These are phyloP conservation scores for Siphamia tubifer DNA, from an alignment of 2,113 vertebrate genomes.

Conservation along the genomic window DNA sequence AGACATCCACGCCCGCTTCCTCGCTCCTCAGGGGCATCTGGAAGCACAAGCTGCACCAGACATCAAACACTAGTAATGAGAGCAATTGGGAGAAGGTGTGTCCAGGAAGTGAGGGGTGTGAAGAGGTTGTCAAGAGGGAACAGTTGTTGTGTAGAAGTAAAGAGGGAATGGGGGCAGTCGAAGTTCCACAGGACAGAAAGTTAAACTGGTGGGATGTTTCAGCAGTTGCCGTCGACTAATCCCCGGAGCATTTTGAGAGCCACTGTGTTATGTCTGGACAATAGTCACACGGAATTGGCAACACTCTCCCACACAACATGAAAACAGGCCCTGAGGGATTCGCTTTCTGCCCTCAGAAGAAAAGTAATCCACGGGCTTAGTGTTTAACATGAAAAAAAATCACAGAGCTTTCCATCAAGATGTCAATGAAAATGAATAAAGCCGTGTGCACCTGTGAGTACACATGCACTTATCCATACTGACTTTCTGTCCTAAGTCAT, in stretches of 20 bases:
- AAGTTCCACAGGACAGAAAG: constrained; percentile 32
- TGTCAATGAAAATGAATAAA: background rate
- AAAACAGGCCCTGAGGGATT: background rate
- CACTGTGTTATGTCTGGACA: constrained; percentile 47
- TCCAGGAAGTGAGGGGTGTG: constrained; percentile 79
- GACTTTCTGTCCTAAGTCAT: constrained; percentile 1
- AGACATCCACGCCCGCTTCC: constrained; percentile 73
- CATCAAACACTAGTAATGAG: constrained; percentile 78
- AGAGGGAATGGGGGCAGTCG: constrained; percentile 30
- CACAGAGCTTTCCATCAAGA: constrained; percentile 4
- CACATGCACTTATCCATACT: constrained; percentile 21
- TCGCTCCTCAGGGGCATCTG: constrained; percentile 75
- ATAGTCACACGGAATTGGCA: constrained; percentile 33
- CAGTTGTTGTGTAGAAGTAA: constrained; percentile 59
- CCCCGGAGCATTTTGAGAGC: constrained; percentile 46
- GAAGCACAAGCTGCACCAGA: constrained; percentile 73
- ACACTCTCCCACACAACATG: constrained; percentile 26
- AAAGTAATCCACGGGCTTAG: background rate
- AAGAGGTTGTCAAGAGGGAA: constrained; percentile 64
- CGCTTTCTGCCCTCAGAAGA: background rate
- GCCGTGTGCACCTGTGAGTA: background rate
- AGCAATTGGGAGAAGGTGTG: constrained; percentile 82
- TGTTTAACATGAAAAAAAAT: constrained; percentile 26
- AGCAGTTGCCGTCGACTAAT: constrained; percentile 45
- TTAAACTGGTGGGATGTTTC: constrained; percentile 43